Evolutionary conservation across 2,113 vertebrate genomes (phyloP).

Genomic region (Phocoena sinus): DNA sequence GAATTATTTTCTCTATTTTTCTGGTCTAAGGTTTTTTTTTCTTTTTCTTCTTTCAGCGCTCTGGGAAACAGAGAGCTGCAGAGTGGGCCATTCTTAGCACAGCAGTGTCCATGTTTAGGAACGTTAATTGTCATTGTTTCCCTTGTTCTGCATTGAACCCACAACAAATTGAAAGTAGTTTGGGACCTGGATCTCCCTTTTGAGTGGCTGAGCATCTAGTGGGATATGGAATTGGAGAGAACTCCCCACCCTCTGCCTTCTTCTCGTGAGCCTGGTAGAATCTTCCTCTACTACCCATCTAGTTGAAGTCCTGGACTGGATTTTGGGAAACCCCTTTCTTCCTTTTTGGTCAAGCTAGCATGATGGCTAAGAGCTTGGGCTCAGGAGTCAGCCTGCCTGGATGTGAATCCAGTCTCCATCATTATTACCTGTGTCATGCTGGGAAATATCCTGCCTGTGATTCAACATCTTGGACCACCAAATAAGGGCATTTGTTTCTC

Average conservation of each 20-base stretch:
- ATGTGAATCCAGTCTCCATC: not conserved
- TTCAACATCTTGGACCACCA: not conserved
- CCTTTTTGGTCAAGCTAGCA: not conserved
- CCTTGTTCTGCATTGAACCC: not conserved
- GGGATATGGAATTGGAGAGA: not conserved
- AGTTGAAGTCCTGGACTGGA: not conserved
- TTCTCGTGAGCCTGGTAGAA: not conserved
- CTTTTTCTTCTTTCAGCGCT: not conserved
- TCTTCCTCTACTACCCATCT: not conserved
- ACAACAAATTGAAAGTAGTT: not conserved
- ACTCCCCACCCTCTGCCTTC: not conserved
- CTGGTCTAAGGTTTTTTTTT: not conserved
- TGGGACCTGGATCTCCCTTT: not conserved
- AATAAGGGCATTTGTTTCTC: not conserved
- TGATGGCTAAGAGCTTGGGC: not conserved
- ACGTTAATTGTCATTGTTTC: not conserved
- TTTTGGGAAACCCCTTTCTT: not conserved
- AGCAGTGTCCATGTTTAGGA: not conserved
- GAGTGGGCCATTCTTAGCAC: not conserved
- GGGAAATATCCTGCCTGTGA: not conserved
- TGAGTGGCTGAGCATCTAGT: not conserved
- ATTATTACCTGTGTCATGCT: not conserved
- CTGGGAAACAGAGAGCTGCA: not conserved
- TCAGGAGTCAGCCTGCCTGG: not conserved
- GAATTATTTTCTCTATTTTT: not conserved